Base-by-base conservation (phyloP, 1,140 invertebrate species). In the Leguminivora glycinivorella region DNA sequence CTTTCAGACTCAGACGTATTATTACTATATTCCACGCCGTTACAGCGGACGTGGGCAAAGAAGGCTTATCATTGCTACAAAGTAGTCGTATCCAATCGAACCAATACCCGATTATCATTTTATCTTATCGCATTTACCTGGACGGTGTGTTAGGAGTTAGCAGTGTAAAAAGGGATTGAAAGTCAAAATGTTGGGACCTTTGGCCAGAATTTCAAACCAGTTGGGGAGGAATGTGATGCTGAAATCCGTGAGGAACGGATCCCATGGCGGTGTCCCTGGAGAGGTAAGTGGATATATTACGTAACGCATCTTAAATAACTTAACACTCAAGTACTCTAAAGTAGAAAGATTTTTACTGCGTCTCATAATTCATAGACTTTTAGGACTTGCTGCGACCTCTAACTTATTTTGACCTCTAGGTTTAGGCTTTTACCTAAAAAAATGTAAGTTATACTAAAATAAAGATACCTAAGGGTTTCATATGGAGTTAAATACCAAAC, bases 191-290 rank as follows among this genome's bases (percentile, higher is more conserved):
- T 76, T 85, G 43, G 81, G 81, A 34, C 77, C 83, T 17, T 26
- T 85, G 10, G 77, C 83, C 12, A 85, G 78, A 56, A 78, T 83
- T 76, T 82, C 81, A 10, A 78, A 79, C 56, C 75, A 83, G 66
- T 71, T 92, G 73, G 92, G 90, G 67, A 87, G 90, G 67, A 92
- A 92, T 85, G 89, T 92, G 66, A 88, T 92, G 79, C 88, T 82
- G 74, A 92, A 80, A 58, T 85, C 93, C 75, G 84, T 94, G 14
- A 93, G 94, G 75, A 92, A 92, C 72, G 92, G 93, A 68, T 90
- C 88, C 17, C 92, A 94, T 76, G 94, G 94, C 19, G 94, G 94
- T 43, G 79, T 93, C 78, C 93, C 94, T 70, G 94, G 94, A 72
- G 93, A 92, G 87, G 95, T 95, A 91, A 88, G 89, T 82, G 70